phyloP scores from a whole-genome alignment of 2,113 vertebrate genomes.

The Progne subis region DNA sequence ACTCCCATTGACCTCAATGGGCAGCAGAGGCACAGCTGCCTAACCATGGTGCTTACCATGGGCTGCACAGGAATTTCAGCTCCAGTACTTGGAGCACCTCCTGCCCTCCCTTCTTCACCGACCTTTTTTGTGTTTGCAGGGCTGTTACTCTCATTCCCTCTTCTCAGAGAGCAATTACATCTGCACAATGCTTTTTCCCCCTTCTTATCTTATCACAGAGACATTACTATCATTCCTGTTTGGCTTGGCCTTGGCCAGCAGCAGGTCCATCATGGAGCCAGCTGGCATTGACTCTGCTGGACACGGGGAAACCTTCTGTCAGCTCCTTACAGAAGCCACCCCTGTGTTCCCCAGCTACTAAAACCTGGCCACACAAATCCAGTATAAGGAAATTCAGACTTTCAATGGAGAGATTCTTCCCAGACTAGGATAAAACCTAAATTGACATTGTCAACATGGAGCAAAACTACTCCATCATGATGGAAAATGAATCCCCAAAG shows the following conservation, averaged over 20 bases:
- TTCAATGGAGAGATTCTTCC: not conserved
- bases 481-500: not conserved
- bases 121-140: not conserved
- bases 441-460: not conserved
- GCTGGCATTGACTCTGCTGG: not conserved
- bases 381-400: not conserved
- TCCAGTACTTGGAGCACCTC: not conserved
- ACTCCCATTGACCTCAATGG: fast-evolving
- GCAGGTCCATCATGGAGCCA: fast-evolving
- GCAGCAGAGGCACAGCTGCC: not conserved
- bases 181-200: no score
- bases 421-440: not conserved
- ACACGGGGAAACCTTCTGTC: not conserved
- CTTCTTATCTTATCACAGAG: not conserved
- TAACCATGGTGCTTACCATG: fast-evolving
- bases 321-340: not conserved
- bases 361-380: not conserved
- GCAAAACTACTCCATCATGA: not conserved
- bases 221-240: not conserved
- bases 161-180: not conserved
- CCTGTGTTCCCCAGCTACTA: not conserved
- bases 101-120: not conserved
- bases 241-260: not conserved
- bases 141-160: not conserved
- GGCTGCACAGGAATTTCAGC: not conserved